These are phyloP conservation scores for Paedocypris sp. DNA, from an alignment of 2,113 vertebrate species.

Conservation along the genomic window DNA sequence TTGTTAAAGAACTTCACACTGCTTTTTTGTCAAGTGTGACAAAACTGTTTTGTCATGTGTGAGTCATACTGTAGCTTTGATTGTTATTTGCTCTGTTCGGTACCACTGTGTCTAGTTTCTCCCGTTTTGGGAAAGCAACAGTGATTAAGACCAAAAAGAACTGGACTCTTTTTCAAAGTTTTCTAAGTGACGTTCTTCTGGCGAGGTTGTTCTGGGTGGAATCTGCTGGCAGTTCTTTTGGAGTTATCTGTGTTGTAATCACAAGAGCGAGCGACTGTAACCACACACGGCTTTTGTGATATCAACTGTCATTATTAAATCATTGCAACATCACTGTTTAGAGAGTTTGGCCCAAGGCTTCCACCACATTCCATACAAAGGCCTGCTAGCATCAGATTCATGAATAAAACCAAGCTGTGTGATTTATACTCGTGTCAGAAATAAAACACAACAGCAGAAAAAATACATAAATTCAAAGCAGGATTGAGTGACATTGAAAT, in stretches of 20 bases:
- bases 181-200: too few species aligned
- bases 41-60: background rate
- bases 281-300: background rate
- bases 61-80: background rate
- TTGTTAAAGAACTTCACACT: too few species aligned
- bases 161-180: too few species aligned
- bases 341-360: background rate
- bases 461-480: too few species aligned
- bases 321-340: conserved; percentile 12
- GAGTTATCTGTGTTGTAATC: conserved; percentile 6
- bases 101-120: background rate
- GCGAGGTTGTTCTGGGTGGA: too few species aligned
- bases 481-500: too few species aligned
- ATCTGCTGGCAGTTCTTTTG: background rate
- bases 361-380: background rate
- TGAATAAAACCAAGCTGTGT: background rate
- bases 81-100: too few species aligned
- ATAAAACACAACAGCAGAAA: background rate
- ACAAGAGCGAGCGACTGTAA: background rate
- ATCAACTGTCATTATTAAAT: conserved; percentile 3
- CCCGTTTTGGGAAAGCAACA: background rate
- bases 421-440: background rate
- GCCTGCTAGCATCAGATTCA: background rate
- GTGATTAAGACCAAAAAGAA: too few species aligned
- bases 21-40: too few species aligned